Evolutionary conservation across 2,797 vertebrate genomes (phyloP).

Genomic region (Darevskia mixta): DNA sequence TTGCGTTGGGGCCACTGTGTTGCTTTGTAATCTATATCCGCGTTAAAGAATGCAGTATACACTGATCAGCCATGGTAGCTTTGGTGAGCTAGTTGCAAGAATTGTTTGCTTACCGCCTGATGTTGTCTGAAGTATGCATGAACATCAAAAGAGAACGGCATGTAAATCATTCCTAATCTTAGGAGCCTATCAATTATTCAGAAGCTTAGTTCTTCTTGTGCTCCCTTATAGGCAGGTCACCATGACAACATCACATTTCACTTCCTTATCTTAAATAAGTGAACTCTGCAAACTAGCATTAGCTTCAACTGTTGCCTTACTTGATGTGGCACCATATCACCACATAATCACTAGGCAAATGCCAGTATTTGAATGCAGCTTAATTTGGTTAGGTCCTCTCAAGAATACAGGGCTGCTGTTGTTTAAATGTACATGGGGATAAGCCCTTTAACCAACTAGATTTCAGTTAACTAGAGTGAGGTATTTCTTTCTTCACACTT

Average conservation of each 20-base stretch:
- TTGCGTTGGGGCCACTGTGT: not conserved
- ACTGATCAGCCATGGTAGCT: conserved; percentile 41
- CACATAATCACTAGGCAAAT: not conserved
- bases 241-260: conserved; percentile 83
- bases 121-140: conserved; percentile 43
- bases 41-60: conserved; percentile 23
- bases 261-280: conserved; percentile 59
- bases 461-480: not conserved
- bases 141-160: conserved; percentile 69
- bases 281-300: conserved; percentile 62
- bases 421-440: not conserved
- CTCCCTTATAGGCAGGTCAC: conserved; percentile 82
- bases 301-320: conserved; percentile 53
- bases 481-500: not conserved
- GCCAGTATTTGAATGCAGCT: conserved; percentile 15
- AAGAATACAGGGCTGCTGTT: not conserved
- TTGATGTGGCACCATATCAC: conserved; percentile 45
- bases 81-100: conserved; percentile 43
- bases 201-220: conserved; percentile 70
- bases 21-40: not conserved
- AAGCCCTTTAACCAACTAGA: not conserved
- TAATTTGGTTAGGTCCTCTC: conserved; percentile 7
- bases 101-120: conserved; percentile 36
- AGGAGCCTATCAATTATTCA: conserved; percentile 88
- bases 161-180: conserved; percentile 83